A percentile compares a stretch with the other conserved stretches of the same genome.
These are phyloP conservation scores for Pycnonotus jocosus DNA, from an alignment of 2,113 vertebrate genomes.

Conservation along the genomic window DNA sequence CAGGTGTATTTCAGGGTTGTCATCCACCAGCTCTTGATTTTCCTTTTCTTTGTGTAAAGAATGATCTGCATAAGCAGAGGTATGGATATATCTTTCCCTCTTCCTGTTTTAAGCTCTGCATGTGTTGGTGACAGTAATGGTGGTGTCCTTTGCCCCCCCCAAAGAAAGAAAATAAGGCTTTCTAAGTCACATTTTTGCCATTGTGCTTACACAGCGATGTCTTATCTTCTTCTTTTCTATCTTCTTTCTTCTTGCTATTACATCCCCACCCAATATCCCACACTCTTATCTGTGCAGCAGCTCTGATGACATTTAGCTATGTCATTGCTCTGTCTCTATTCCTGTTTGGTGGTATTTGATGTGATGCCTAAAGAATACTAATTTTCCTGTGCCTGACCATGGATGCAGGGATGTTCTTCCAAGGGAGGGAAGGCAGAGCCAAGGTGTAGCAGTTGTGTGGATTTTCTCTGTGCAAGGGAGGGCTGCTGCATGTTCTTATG, in stretches of 20 bases:
- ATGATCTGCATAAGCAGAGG: background rate
- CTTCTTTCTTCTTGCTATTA: background rate
- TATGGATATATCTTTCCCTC: background rate
- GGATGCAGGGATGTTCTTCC: background rate
- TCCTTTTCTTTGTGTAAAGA: background rate
- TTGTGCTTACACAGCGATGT: background rate
- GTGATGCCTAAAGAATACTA: background rate
- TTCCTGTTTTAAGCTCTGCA: background rate
- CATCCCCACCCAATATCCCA: background rate
- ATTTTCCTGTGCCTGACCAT: background rate
- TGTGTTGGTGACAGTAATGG: background rate
- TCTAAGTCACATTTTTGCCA: background rate
- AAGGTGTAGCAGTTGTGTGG: background rate
- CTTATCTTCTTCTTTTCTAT: background rate
- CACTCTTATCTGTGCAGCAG: background rate
- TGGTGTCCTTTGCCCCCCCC: background rate
- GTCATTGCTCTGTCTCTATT: background rate
- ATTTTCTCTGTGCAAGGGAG: background rate
- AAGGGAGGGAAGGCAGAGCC: background rate
- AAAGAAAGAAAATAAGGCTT: background rate
- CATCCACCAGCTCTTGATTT: background rate
- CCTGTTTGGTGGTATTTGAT: background rate
- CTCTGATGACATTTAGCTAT: background rate
- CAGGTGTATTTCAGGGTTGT: background rate
- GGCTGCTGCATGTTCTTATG: background rate